Evolutionary conservation across 2,797 vertebrate genomes (phyloP).

Genomic region (Hirundo rustica): DNA sequence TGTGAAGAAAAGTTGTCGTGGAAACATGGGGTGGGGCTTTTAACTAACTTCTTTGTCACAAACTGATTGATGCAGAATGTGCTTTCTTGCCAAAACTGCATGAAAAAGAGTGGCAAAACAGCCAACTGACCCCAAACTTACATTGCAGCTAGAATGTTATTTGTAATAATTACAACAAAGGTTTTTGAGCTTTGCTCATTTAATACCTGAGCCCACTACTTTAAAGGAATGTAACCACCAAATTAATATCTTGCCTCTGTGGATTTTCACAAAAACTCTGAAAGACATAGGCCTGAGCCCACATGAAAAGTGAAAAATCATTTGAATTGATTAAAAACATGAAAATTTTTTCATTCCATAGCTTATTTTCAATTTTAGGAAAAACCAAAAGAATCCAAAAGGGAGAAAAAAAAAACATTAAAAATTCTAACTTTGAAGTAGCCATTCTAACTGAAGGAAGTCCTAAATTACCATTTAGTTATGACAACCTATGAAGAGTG

Average conservation of each 20-base stretch:
- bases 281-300: neutral
- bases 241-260: neutral
- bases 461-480: neutral
- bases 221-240: neutral
- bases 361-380: neutral
- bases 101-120: neutral
- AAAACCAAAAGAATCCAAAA: rapidly evolving
- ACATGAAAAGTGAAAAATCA: neutral
- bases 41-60: neutral
- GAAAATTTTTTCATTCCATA: neutral
- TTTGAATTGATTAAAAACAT: neutral
- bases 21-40: neutral
- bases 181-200: neutral
- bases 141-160: neutral
- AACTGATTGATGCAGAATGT: neutral
- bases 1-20: neutral
- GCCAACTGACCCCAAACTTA: neutral
- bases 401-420: neutral
- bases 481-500: neutral
- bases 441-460: neutral
- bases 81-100: neutral
- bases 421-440: neutral
- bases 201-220: neutral
- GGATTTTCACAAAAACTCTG: neutral
- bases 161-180: neutral